These are phyloP conservation scores for Copsychus sechellarum DNA, from an alignment of 2,113 vertebrate species.

Conservation along the genomic window DNA sequence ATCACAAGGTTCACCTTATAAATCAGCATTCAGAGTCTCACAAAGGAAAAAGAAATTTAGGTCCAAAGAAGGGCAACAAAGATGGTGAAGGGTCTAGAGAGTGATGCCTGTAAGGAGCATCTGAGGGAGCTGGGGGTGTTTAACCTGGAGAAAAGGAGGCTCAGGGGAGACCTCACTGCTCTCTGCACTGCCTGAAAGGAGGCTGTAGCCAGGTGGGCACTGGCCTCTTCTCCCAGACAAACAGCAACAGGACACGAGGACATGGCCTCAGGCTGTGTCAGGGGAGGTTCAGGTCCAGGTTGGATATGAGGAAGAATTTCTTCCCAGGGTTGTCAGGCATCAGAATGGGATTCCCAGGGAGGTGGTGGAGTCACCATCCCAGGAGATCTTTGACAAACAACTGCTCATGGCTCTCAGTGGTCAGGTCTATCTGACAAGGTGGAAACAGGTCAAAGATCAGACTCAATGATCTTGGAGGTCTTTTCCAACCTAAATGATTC, in stretches of 20 bases:
- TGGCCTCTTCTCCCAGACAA: background rate
- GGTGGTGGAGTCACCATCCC: background rate
- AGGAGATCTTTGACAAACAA: too few species aligned
- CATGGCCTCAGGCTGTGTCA: background rate
- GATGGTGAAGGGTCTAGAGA: background rate
- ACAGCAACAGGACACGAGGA: background rate
- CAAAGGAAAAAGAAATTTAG: background rate
- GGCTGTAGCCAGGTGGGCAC: too few species aligned
- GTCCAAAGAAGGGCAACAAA: background rate
- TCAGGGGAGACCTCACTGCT: background rate
- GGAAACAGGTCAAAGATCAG: background rate
- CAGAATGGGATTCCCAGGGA: background rate
- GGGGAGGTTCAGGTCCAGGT: background rate
- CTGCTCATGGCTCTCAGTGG: background rate
- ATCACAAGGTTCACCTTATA: background rate
- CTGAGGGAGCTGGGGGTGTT: background rate
- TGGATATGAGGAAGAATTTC: background rate
- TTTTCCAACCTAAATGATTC: background rate
- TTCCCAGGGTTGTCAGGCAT: background rate
- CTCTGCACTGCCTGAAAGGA: background rate
- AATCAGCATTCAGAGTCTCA: background rate
- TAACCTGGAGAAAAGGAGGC: background rate
- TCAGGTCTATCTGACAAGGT: background rate
- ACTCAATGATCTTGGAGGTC: background rate
- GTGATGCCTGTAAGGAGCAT: background rate